A percentile compares a stretch with the other conserved stretches of the same genome.
Conservation (phyloP, 2,113 vertebrate species). For the Xenopus borealis region DNA sequence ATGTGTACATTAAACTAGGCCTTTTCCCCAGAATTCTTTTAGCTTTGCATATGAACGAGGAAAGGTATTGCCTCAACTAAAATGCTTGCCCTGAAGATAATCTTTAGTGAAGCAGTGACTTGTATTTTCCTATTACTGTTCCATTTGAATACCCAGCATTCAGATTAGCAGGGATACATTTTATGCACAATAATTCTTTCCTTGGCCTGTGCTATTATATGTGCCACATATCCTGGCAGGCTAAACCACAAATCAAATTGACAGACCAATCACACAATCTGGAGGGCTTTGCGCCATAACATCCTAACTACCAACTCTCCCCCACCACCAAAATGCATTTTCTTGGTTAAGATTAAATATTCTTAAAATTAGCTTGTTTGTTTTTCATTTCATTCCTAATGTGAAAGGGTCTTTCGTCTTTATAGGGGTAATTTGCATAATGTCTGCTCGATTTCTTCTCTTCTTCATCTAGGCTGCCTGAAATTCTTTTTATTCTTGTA, state of each 20-base stretch:
- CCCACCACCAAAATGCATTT: slow-evolving; percentile 35
- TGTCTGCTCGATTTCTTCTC: slow-evolving; percentile 34
- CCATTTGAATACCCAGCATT: slow-evolving; percentile 46
- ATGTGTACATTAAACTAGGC: no score
- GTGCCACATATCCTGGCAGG: slow-evolving; percentile 62
- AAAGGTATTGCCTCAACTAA: no score
- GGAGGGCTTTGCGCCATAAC: slow-evolving; percentile 57
- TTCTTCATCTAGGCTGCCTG: not conserved
- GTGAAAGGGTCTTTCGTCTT: slow-evolving; percentile 1
- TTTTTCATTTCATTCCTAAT: slow-evolving; percentile 37
- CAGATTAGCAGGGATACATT: no score
- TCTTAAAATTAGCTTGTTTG: slow-evolving; percentile 46
- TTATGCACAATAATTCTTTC: no score
- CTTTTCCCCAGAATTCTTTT: no score
- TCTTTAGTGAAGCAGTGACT: no score
- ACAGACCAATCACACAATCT: slow-evolving; percentile 77
- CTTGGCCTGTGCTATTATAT: not conserved
- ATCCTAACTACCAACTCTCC: slow-evolving; percentile 21
- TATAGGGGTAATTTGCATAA: slow-evolving; percentile 38
- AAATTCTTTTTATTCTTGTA: not conserved
- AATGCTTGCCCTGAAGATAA: no score
- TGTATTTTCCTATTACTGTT: no score
- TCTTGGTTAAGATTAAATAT: slow-evolving; percentile 64
- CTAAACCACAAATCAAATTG: slow-evolving; percentile 80
- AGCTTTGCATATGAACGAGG: no score